Conservation (phyloP, 1,140 invertebrate genomes). For the Halictus rubicundus region DNA sequence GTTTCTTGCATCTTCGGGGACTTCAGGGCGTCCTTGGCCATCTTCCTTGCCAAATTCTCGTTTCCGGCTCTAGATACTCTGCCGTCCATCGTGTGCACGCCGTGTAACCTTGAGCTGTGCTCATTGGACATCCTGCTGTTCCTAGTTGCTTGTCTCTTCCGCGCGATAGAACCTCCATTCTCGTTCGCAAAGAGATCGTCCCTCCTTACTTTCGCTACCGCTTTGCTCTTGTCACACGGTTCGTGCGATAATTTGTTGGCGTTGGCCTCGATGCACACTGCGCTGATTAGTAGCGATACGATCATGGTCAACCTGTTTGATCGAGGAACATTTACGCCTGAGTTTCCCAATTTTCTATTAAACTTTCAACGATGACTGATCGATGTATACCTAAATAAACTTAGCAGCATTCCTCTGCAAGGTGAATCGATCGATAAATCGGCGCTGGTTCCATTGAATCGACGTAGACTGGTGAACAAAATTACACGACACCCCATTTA, state of each 20-base stretch:
- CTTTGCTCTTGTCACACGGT: neutral
- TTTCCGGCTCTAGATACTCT: neutral
- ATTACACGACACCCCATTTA: no score
- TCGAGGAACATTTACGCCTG: neutral
- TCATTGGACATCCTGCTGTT: neutral
- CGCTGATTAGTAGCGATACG: slow-evolving; percentile 58
- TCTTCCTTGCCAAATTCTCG: slow-evolving; percentile 56
- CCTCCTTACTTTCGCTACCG: no score
- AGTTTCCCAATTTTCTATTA: neutral
- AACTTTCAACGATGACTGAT: neutral
- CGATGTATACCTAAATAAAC: slow-evolving; percentile 48
- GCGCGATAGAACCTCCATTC: neutral
- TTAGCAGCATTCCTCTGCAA: slow-evolving; percentile 65
- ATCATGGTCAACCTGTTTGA: slow-evolving; percentile 60
- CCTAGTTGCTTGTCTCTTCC: neutral
- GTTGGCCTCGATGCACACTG: slow-evolving; percentile 45
- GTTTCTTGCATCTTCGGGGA: slow-evolving; percentile 61
- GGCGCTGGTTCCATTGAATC: slow-evolving; percentile 56
- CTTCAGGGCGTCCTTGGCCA: slow-evolving; percentile 59
- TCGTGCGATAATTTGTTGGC: slow-evolving; percentile 24
- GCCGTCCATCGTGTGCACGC: neutral
- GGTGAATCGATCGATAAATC: slow-evolving; percentile 39
- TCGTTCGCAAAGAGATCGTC: neutral
- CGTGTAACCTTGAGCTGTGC: neutral
- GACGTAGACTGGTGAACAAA: neutral